These are phyloP conservation scores for Tenthredo notha DNA, from an alignment of 2,888 invertebrate genomes.

Conservation along the genomic window DNA sequence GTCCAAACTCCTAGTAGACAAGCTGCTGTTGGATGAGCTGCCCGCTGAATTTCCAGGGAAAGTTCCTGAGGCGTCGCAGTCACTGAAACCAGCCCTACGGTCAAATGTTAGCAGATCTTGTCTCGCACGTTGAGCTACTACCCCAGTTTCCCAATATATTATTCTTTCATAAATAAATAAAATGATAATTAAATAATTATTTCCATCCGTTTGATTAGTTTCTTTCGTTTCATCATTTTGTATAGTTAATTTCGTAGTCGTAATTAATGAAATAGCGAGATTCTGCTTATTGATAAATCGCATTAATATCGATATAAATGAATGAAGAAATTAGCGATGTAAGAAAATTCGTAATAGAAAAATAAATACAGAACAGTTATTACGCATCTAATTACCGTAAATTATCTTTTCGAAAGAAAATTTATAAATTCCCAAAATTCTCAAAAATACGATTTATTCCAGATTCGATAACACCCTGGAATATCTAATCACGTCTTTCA, in stretches of 20 bases:
- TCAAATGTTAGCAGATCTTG: slow-evolving; percentile 69
- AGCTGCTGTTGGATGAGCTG: slow-evolving; percentile 76
- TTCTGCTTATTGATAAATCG: background rate
- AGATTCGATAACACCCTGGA: background rate
- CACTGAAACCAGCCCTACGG: slow-evolving; percentile 73
- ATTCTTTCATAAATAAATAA: background rate
- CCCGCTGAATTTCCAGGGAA: slow-evolving; percentile 77
- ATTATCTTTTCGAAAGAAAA: background rate
- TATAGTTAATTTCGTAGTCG: background rate
- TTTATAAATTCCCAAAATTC: background rate
- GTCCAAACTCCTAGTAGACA: slow-evolving; percentile 81
- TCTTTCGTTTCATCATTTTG: background rate
- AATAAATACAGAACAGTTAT: background rate
- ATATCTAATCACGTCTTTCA: background rate
- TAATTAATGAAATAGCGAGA: background rate
- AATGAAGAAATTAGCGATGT: background rate
- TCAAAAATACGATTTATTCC: background rate
- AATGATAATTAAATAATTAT: background rate
- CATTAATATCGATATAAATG: background rate
- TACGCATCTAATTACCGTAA: background rate
- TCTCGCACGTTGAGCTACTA: slow-evolving; percentile 35
- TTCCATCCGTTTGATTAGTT: too few relatives aligned
- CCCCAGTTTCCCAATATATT: slow-evolving; percentile 14
- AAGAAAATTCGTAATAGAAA: background rate
- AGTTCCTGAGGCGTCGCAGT: slow-evolving; percentile 73